Conservation (phyloP, 2,113 vertebrate species). For the Spilogale gracilis region DNA sequence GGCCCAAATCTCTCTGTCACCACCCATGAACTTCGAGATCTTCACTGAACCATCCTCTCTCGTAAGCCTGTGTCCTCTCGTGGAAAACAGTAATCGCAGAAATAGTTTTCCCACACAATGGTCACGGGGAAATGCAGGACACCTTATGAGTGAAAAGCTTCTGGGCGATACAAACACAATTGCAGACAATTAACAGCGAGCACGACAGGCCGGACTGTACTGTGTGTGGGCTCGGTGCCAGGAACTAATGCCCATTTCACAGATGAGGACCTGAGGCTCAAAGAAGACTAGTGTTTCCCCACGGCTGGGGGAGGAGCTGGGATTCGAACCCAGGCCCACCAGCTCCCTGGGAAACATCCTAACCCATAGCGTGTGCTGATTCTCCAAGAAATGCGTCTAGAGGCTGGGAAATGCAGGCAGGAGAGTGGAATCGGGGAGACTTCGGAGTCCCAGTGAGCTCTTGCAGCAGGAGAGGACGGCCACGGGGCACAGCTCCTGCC, state of each 20-base stretch:
- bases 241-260: not conserved
- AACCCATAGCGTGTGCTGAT: not conserved
- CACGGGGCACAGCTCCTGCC: not conserved
- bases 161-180: too few relatives aligned
- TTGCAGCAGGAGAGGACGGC: too few relatives aligned
- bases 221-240: not conserved
- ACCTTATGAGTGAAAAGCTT: accelerated
- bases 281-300: not conserved
- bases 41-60: too few relatives aligned
- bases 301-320: accelerated
- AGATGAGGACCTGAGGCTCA: not conserved
- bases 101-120: not conserved
- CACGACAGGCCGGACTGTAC: accelerated
- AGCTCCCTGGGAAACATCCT: not conserved
- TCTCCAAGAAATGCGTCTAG: not conserved
- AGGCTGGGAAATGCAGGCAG: not conserved
- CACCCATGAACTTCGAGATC: too few relatives aligned
- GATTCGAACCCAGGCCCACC: not conserved
- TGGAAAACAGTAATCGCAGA: accelerated
- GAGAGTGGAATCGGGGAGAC: not conserved
- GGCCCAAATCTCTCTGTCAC: not conserved
- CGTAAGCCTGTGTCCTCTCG: not conserved
- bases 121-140: too few relatives aligned
- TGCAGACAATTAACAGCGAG: accelerated
- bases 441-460: not conserved